phyloP scores from a whole-genome alignment of 2,797 vertebrate species.

The Catostomus latipinnis region DNA sequence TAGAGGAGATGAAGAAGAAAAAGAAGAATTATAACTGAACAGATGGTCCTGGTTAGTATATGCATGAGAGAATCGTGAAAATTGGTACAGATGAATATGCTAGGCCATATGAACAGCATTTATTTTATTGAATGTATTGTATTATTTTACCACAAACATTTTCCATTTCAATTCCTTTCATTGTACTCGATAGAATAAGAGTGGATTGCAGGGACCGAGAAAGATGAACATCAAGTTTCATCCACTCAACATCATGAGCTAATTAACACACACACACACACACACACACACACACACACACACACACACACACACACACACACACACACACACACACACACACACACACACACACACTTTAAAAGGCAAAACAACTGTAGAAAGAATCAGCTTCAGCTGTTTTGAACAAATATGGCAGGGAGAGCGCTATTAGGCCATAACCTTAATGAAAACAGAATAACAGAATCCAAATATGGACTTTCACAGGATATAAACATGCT shows the following conservation, averaged over 20 bases:
- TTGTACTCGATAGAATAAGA: constrained; percentile 39
- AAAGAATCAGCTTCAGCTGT: constrained; percentile 24
- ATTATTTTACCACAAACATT: too few species aligned
- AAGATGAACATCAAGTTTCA: constrained; percentile 50
- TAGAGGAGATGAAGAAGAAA: too few species aligned
- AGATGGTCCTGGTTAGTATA: constrained; percentile 13
- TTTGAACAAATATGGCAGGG: constrained; percentile 28
- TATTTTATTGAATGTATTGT: neutral
- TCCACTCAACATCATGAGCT: constrained; percentile 32
- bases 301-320: neutral
- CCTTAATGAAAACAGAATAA: neutral
- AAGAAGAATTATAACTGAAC: neutral
- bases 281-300: neutral
- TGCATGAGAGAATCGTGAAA: neutral
- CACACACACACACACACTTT: neutral
- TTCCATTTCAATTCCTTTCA: constrained; percentile 42
- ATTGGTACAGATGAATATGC: constrained; percentile 9
- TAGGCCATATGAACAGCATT: constrained; percentile 1
- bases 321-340: too few species aligned
- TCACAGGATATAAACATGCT: neutral
- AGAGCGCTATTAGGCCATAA: neutral
- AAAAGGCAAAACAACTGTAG: constrained; percentile 32
- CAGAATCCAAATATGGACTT: neutral
- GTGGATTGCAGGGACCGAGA: constrained; percentile 37
- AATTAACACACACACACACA: constrained; percentile 5